A percentile compares a stretch with the other conserved stretches of the same genome.
These are phyloP conservation scores for Acanthis flammea DNA, from an alignment of 2,797 vertebrate genomes.

Conservation along the genomic window DNA sequence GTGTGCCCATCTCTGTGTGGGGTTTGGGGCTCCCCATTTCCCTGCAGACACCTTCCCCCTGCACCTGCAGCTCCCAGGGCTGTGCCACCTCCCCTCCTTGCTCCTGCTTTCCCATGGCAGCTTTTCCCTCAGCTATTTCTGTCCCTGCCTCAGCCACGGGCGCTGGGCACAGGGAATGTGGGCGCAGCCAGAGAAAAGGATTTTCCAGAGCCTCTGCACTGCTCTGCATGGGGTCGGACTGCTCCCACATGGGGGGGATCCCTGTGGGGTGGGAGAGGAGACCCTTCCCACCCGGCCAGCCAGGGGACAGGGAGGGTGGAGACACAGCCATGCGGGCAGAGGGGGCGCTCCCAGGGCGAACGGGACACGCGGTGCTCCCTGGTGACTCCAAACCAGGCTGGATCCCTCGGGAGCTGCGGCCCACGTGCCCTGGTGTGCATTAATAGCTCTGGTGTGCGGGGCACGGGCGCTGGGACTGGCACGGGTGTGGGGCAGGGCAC, in stretches of 20 bases:
- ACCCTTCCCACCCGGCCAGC: not conserved
- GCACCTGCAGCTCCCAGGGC: rapidly evolving
- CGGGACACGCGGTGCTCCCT: not conserved
- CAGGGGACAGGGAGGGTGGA: rapidly evolving
- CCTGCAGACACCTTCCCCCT: not conserved
- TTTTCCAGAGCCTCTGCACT: not conserved
- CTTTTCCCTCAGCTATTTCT: not conserved
- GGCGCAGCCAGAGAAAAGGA: rapidly evolving
- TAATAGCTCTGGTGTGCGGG: not conserved
- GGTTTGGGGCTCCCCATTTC: not conserved
- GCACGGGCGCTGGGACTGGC: rapidly evolving
- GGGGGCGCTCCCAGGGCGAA: rapidly evolving
- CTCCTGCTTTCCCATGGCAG: not conserved
- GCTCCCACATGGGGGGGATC: rapidly evolving
- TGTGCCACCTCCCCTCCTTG: not conserved
- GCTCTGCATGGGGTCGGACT: rapidly evolving
- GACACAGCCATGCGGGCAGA: rapidly evolving
- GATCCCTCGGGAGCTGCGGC: not conserved
- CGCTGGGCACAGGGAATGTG: not conserved
- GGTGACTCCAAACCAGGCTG: not conserved
- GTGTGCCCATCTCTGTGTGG: rapidly evolving
- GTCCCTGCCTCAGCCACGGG: not conserved
- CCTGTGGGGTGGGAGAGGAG: not conserved
- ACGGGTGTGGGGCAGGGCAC: not conserved
- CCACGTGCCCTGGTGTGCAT: rapidly evolving